Evolutionary conservation across 2,113 vertebrate genomes (phyloP).

Genomic region (Lutjanus erythropterus): DNA sequence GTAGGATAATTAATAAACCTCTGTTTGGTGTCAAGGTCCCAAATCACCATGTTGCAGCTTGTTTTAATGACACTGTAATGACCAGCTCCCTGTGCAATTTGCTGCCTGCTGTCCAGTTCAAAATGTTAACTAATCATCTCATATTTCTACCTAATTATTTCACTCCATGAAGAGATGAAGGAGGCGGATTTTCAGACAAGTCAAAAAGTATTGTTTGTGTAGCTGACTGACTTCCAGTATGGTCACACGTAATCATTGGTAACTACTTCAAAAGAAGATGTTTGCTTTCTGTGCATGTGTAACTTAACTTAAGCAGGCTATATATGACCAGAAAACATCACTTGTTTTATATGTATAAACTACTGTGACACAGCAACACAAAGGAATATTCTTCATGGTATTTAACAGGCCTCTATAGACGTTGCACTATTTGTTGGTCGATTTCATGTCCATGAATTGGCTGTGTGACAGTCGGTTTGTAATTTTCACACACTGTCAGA

Average conservation of each 20-base stretch:
- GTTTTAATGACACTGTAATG: slow-evolving; percentile 26
- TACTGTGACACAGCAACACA: not conserved
- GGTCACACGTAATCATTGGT: not conserved
- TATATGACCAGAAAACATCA: not conserved
- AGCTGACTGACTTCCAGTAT: not conserved
- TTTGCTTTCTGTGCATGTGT: not conserved
- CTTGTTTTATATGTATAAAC: not conserved
- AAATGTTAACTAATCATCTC: not conserved
- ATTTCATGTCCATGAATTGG: not conserved
- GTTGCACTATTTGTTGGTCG: not conserved
- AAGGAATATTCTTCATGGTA: not conserved
- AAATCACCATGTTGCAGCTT: slow-evolving; percentile 29
- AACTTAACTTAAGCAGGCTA: too few species aligned
- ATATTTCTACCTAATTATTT: not conserved
- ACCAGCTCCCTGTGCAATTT: not conserved
- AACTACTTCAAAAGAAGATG: not conserved
- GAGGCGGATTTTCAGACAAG: not conserved
- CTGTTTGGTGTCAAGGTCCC: slow-evolving; percentile 19
- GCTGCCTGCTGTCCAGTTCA: not conserved
- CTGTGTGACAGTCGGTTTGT: not conserved
- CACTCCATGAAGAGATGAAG: not conserved
- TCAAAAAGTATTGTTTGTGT: slow-evolving; percentile 4
- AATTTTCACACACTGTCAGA: not conserved
- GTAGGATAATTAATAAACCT: slow-evolving; percentile 42
- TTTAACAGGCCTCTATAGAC: not conserved